Evolutionary conservation across 2,797 vertebrate genomes (phyloP), one percentile per base, ranked within the genome.

Genomic region (Pipistrellus pygmaeus): DNA sequence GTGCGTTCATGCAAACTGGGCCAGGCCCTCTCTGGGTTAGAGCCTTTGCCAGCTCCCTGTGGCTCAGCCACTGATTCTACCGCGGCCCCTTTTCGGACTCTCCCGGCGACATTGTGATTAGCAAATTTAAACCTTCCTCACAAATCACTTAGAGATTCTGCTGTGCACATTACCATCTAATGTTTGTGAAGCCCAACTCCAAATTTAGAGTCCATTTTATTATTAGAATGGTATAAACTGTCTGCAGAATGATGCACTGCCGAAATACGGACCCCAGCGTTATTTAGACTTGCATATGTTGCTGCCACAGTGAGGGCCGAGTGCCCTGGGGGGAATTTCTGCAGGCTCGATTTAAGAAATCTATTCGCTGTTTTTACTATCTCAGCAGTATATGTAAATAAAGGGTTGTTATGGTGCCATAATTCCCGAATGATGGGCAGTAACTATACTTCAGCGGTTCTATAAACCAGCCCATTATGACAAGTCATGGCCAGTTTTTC

Each of bases 331-430:
- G 98, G 97, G 81, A 97, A 97, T 98, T 98, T 97, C 96, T 48
- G 97, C 97, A 95, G 66, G 96, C 98, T 98, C 97, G 68, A 94
- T 48, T 97, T 98, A 98, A 97, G 98, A 98, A 98, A 98, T 98
- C 98, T 98, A 97, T 98, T 98, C 97, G 97, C 96, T 97, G 93
- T 97, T 98, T 98, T 96, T 97, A 97, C 97, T 98, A 96, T 97
- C 97, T 98, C 98, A 98, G 98, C 98, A 98, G 95, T 97, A 94
- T 98, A 97, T 98, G 98, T 98, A 98, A 98, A 98, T 98, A 98
- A 97, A 97, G 97, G 96, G 97, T 97, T 96, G 97, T 98, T 98
- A 98, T 96, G 98, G 98, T 97, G 96, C 97, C 97, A 86, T 98
- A 97, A 98, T 97, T 98, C 97, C 96, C 94, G 21, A 51, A 92